Base-by-base conservation (phyloP, 2,113 vertebrate species). In the Amphiprion ocellaris region DNA sequence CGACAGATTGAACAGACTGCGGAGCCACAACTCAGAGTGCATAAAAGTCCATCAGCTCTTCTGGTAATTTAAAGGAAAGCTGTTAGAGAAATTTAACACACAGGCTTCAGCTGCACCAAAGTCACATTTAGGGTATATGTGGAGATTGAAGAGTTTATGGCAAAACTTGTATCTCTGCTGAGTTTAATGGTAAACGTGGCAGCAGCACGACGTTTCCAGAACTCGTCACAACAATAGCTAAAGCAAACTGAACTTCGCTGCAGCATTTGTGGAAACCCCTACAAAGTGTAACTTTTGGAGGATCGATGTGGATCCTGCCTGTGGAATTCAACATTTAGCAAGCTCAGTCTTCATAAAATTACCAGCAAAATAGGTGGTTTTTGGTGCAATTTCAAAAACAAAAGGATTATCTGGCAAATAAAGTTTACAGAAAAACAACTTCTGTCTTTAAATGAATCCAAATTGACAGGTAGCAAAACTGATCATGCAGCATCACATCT, bases 191-290 rank as follows among this genome's bases (percentile, higher is more conserved):
- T 62, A 59, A 64, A 61, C 15, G 73, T 69, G 68, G 39, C 30
- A 65, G 46, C 16, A 44, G 74, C 17, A 59, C 47, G 53, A 33
- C 74, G 84, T 87, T 89, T 89, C 76, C 79, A 30, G 54, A 85
- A 75, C 49, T 56, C 65, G 64, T 74, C 21, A 24, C 74, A 71
- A 79, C 77, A 68, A 59, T 58, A 80, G 80, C 72, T 81, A 84
- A 87, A 82, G 61, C 71, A 73, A 83, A 88, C 54, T 78, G 67
- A 84, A 82, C 70, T 37, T 23, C 63, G 74, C 56, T 62, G 64
- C 79, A 66, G 83, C 84, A 87, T 89, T 79, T 86, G 76, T 70
- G 60, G 66, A 78, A 65, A 69, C 63, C 73, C 81, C 58, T 23
- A 60, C 54, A 44, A 73, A 74, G 64, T 69, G 77, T 58, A 52